Evolutionary conservation across 1,140 invertebrate species (phyloP).

Genomic region (Phocides pigmalion): DNA sequence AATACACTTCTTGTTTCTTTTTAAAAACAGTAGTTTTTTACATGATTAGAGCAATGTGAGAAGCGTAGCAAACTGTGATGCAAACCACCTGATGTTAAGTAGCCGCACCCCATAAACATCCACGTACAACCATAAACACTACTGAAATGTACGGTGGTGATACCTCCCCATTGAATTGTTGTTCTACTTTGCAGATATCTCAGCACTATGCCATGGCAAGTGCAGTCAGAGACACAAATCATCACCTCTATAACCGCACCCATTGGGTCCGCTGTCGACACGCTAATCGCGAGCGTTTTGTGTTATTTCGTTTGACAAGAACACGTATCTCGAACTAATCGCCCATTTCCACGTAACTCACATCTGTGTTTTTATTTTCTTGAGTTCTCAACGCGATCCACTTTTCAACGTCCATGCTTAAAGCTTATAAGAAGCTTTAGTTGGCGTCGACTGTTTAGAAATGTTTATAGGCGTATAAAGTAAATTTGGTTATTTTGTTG

Average conservation of each 20-base stretch:
- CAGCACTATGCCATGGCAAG: too few species aligned
- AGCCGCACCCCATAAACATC: too few species aligned
- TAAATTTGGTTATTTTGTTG: not conserved
- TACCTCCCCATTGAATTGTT: not conserved
- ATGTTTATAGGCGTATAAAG: not conserved
- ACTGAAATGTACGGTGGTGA: too few species aligned
- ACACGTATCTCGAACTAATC: constrained; percentile 23
- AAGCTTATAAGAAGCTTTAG: not conserved
- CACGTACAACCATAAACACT: too few species aligned
- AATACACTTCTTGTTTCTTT: too few species aligned
- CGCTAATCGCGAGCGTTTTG: not conserved
- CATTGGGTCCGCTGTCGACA: not conserved
- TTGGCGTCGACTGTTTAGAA: not conserved
- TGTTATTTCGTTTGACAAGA: constrained; percentile 33
- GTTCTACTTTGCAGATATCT: too few species aligned
- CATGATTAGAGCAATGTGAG: too few species aligned
- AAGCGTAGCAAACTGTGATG: too few species aligned
- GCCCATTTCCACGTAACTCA: constrained; percentile 24
- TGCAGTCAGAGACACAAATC: not conserved
- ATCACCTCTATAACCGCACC: not conserved
- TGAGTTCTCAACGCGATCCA: not conserved
- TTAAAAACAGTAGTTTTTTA: too few species aligned
- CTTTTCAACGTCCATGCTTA: constrained; percentile 20
- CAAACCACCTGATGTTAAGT: too few species aligned
- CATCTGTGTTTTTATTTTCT: constrained; percentile 17